phyloP scores from a whole-genome alignment of 2,888 invertebrate species.

The Nipponacmea schrenckii region DNA sequence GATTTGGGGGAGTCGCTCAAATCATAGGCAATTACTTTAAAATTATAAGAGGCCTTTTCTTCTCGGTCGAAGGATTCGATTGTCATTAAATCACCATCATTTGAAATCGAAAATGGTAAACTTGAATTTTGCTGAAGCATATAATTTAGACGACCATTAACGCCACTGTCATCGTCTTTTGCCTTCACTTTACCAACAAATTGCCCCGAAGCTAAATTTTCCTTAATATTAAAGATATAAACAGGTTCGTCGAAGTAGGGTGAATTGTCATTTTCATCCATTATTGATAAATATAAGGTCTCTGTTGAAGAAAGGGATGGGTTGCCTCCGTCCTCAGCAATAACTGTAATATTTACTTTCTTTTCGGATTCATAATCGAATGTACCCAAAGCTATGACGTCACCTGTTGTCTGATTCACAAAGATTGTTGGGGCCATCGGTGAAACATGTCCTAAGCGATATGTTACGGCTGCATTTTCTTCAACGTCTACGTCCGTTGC shows the following conservation, averaged over 20 bases:
- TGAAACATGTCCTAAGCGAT: not conserved
- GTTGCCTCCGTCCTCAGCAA: not conserved
- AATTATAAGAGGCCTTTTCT: not conserved
- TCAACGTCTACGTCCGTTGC: not conserved
- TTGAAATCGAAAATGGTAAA: not conserved
- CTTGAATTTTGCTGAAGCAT: not conserved
- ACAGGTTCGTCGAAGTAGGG: constrained; percentile 3
- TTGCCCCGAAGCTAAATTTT: not conserved
- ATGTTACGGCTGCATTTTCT: not conserved
- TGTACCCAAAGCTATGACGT: not conserved
- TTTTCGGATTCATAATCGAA: not conserved
- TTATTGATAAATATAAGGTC: not conserved
- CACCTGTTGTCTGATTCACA: constrained; percentile 1
- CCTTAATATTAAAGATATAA: constrained; percentile 1
- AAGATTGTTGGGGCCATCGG: not conserved
- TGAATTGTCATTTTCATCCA: not conserved
- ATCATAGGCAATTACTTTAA: not conserved
- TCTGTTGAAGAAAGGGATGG: not conserved
- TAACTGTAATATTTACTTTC: not conserved
- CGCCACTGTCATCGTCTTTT: not conserved
- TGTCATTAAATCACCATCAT: not conserved
- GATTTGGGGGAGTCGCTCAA: not conserved
- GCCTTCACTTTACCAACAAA: not conserved
- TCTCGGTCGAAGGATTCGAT: not conserved
- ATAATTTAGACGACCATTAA: constrained; percentile 1